Evolutionary conservation across 2,797 vertebrate species (phyloP).

Genomic region (Poeciliopsis paucimaculata): DNA sequence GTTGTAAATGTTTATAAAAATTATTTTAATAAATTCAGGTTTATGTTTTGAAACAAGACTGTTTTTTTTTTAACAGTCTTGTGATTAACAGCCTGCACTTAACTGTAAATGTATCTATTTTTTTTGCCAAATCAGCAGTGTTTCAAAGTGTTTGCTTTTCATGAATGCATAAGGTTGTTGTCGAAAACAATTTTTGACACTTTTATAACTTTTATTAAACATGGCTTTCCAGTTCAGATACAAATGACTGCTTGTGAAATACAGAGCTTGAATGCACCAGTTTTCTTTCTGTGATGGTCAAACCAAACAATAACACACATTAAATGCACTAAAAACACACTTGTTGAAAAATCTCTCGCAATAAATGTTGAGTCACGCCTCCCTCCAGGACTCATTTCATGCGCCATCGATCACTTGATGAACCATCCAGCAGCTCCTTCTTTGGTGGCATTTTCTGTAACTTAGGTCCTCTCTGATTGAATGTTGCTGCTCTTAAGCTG

Average conservation of each 20-base stretch:
- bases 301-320: background rate
- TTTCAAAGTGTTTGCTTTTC: background rate
- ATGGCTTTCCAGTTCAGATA: background rate
- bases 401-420: conserved; percentile 28
- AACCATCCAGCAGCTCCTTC: conserved; percentile 26
- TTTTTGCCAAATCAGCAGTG: background rate
- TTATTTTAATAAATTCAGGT: no score
- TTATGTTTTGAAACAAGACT: no score
- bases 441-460: conserved; percentile 29
- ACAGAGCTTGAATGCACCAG: background rate
- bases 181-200: no score
- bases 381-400: conserved; percentile 25
- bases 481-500: conserved; percentile 22
- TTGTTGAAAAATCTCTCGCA: conserved; percentile 5
- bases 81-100: background rate
- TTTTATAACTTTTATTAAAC: background rate
- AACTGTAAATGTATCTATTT: background rate
- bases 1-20: no score
- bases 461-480: conserved; percentile 15
- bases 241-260: background rate
- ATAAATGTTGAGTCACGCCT: conserved; percentile 11
- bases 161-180: background rate
- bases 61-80: background rate
- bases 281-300: background rate
- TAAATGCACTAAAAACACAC: background rate